Base-by-base conservation (phyloP, 2,113 vertebrate species). In the Nematolebias whitei region DNA sequence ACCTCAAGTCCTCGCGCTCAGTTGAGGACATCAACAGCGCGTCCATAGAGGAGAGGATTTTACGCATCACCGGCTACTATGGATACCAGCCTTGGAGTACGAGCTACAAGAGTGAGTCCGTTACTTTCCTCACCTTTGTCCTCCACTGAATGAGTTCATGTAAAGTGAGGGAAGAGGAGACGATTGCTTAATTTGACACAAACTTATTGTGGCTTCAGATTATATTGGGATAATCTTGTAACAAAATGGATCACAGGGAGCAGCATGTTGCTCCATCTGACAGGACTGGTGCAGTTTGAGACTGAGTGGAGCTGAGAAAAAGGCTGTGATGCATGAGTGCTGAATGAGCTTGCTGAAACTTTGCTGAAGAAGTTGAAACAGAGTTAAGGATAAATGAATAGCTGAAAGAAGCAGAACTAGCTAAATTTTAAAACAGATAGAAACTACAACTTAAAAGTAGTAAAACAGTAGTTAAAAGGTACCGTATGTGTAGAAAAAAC, bases 51-150 rank as follows among this genome's bases (percentile, higher is more conserved):
- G 94, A 98, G 87, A 87, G 96, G 18, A 98, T 98, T 80, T 24
- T 94, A 73, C 82, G 93, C 41, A 98, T 98, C 89, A 97, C 97
- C 0, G 97, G 96, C 74, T 98, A 97, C 85, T 98, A 98, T 64
- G 96, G 97, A 75, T 98, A 98, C 79, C 95, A 97, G 80, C 96
- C 96, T 41, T 97, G 96, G 96, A 95, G 91, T 2, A 89, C 94
- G 18, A 94, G 95, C 92, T 95, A 87, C 90, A 93, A 92, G 78
- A 94, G 95, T 98, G 92, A 95, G 96, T 90, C 45, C 2, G 2
- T 62, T 16, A 38, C 32, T 32, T 49, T 35, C 20, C 43, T 62
- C 32, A 63, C 22, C 40, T 19, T 1, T 43, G 1, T 39, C 7
- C 39, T 52, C 60, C 12, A n/a, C 24, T 19, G 4, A 4, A 20